Evolutionary conservation across 2,113 vertebrate genomes (phyloP), one percentile per base, ranked within the genome.

Genomic region (Aegypius monachus): DNA sequence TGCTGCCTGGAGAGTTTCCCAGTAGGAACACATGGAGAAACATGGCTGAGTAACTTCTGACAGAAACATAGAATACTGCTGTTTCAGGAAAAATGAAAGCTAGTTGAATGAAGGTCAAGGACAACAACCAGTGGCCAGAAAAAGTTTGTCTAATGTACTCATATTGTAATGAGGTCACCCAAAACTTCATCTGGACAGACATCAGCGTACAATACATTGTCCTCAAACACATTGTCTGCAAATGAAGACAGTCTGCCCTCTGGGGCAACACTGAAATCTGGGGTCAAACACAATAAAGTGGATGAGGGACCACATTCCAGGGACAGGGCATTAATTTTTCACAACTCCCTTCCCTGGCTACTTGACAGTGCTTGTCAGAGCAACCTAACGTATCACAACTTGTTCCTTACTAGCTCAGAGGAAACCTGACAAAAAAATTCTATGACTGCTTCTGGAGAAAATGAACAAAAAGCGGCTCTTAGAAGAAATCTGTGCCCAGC

Each of bases 1-100:
- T 90, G 17, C n/a, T 73, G 22, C 42, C 88, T 92, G 62, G 80
- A 92, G 71, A 93, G 62, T 73, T 93, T 95, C 82, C 63, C 88
- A 88, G 45, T 29, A 93, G 75, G 86, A 92, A 48, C 63, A 82
- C 94, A 89, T 73, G 91, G 59, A 77, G 59, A 77, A 90, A 75
- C 66, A 95, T 21, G 71, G 58, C 48, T 82, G 82, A 95, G n/a
- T 90, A 77, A 68, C 36, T 95, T 88, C 75, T 80, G 82, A 86
- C 56, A 90, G 78, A 85, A 88, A 65, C 25, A 68, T 3, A 72
- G 36, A 56, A 77, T 32, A 88, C 31, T 32, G 18, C 21, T 72
- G 23, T 59, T 92, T 80, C 79, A 90, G 42, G 27, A 38, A 72
- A 61, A 61, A 81, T 9, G 8, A 92, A 88, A 82, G 3, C 20